phyloP scores from a whole-genome alignment of 2,888 invertebrate genomes.

The Helobdella robusta region DNA sequence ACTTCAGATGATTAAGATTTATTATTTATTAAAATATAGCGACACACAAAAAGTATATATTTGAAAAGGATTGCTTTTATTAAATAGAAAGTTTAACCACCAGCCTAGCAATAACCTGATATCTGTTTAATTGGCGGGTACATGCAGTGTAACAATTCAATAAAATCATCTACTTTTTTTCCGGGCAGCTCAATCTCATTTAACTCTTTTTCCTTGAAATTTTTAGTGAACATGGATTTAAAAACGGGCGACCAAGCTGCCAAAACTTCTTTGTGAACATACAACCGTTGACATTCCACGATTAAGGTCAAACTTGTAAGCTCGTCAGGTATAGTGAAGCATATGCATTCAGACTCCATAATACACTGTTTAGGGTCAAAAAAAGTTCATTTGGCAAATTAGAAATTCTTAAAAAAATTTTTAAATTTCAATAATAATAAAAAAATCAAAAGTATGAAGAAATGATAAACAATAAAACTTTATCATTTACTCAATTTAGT shows the following conservation, averaged over 20 bases:
- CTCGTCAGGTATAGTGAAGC: slow-evolving; percentile 41
- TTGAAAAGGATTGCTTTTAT: too few species aligned
- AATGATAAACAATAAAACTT: too few species aligned
- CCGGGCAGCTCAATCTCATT: slow-evolving; percentile 39
- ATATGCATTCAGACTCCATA: slow-evolving; percentile 34
- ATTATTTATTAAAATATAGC: too few species aligned
- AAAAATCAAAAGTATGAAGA: too few species aligned
- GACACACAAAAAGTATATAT: too few species aligned
- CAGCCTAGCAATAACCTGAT: slow-evolving; percentile 38
- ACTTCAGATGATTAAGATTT: too few species aligned
- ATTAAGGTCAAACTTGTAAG: slow-evolving; percentile 40
- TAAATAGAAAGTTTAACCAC: too few species aligned
- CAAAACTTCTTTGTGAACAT: slow-evolving; percentile 41
- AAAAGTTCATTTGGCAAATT: too few species aligned
- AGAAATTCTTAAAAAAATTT: too few species aligned
- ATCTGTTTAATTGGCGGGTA: slow-evolving; percentile 49
- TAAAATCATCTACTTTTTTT: slow-evolving; percentile 44
- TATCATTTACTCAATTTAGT: too few species aligned
- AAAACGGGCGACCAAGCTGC: slow-evolving; percentile 45
- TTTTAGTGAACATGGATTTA: slow-evolving; percentile 39
- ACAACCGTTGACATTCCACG: slow-evolving; percentile 40
- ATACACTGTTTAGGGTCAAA: too few species aligned
- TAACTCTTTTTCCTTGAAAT: slow-evolving; percentile 35
- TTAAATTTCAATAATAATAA: too few species aligned
- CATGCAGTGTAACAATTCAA: slow-evolving; percentile 48